Base-by-base conservation (phyloP, 2,888 invertebrate genomes). In the Scaptomyza reducta region DNA sequence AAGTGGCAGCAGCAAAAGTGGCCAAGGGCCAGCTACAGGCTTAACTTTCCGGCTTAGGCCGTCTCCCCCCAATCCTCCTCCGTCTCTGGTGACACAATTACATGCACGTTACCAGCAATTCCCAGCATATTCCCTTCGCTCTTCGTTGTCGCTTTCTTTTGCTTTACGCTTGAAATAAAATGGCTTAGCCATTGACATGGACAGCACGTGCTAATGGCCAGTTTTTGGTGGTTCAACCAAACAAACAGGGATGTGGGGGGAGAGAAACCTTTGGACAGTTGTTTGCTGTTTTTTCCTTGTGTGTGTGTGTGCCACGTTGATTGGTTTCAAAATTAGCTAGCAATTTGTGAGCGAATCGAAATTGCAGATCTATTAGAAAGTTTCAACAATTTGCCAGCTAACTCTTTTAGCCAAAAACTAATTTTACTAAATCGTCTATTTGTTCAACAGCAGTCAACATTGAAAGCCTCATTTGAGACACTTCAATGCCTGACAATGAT, bases 1-100 rank as follows among this genome's bases (percentile, higher is more conserved):
- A 83, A 83, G 87, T 82, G 86, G 77, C 75, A 85, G 83, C 79
- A 79, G 75, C 73, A 85, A 85, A 85, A 82, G 86, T 83, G 82
- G 82, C 87, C 86, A 78, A 22, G 63, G 76, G 64, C 63, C 76
- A 83, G 77, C 79, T 58, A 16, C 55, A 47, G 74, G 81, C 79
- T 81, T 82, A 82, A 77, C 79, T 78, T 77, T 76, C 55, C 66
- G 77, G 55, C 74, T 73, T 77, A 59, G 55, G 59, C 50, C 27
- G 13, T 35, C 10, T 1, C 40, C 14, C 16, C 7, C 9, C 35
- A n/a, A n/a, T 3, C 14, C 38, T 6, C 3, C 38, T 11, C 40
- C 10, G 31, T 81, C 74, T 61, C 74, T 55, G 71, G 81, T 72
- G 82, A 86, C 84, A 83, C 84, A 86, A 86, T 83, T 86, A 83